Evolutionary conservation across 2,797 vertebrate genomes (phyloP).

Genomic region (Galagoides demidoff): DNA sequence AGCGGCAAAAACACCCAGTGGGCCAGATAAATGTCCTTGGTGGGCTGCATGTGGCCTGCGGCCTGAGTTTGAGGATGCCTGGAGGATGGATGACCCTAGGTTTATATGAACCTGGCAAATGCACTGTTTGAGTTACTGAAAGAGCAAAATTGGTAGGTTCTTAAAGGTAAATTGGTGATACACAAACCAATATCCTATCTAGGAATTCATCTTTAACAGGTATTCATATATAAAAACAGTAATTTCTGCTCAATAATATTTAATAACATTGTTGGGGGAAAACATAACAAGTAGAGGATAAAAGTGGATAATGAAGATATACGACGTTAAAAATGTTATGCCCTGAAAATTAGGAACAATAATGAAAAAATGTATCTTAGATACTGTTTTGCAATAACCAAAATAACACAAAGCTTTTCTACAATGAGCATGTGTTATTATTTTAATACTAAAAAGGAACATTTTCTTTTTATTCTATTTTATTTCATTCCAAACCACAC

Average conservation of each 20-base stretch:
- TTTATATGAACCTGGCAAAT: background rate
- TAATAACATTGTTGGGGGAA: background rate
- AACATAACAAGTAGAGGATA: background rate
- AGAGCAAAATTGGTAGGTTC: background rate
- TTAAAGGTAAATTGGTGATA: background rate
- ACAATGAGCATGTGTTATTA: background rate
- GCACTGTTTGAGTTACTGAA: background rate
- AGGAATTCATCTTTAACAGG: background rate
- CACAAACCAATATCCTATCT: background rate
- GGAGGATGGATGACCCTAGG: background rate
- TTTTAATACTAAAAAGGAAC: background rate
- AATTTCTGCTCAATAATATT: background rate
- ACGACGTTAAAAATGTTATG: background rate
- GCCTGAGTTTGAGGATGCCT: too few relatives aligned
- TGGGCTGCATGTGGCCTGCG: too few relatives aligned
- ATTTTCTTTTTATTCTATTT: background rate
- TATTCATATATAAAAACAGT: background rate
- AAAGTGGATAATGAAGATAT: background rate
- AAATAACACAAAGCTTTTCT: background rate
- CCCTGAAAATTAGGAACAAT: background rate
- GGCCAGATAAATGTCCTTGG: too few relatives aligned
- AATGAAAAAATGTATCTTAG: background rate
- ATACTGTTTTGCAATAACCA: background rate
- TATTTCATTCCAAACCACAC: background rate
- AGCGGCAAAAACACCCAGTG: too few relatives aligned